These are phyloP conservation scores for Mythimna vitellina DNA, from an alignment of 2,888 invertebrate species.

Conservation along the genomic window DNA sequence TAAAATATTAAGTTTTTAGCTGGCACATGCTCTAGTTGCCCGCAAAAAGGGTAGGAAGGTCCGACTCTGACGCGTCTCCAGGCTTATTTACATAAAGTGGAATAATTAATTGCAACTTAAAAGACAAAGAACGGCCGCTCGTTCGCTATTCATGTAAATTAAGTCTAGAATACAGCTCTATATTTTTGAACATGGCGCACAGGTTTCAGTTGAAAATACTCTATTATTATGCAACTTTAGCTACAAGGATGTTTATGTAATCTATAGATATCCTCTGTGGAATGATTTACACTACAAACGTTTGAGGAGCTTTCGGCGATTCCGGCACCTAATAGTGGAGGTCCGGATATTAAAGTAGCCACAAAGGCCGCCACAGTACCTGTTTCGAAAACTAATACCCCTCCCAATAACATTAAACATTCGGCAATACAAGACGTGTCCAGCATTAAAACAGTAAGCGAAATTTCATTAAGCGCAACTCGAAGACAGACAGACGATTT, in stretches of 20 bases:
- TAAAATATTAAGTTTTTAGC: conserved; percentile 76
- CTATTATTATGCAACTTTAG: conserved; percentile 50
- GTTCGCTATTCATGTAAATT: conserved; percentile 87
- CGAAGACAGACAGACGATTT: conserved; percentile 79
- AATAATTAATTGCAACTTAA: conserved; percentile 89
- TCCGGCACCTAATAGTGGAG: conserved; percentile 43
- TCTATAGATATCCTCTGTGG: conserved; percentile 38
- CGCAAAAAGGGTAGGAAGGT: conserved; percentile 78
- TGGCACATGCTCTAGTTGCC: conserved; percentile 67
- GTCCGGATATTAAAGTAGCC: conserved; percentile 62
- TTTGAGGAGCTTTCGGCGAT: conserved; percentile 32
- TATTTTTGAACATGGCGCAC: conserved; percentile 71
- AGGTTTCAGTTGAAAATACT: conserved; percentile 58
- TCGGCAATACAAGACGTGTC: conserved; percentile 78
- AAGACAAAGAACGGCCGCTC: conserved; percentile 84
- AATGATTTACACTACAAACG: conserved; percentile 57
- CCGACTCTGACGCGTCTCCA: conserved; percentile 76
- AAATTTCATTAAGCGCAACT: conserved; percentile 81
- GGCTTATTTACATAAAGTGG: conserved; percentile 87
- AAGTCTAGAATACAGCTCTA: conserved; percentile 77
- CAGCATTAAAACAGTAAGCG: conserved; percentile 76
- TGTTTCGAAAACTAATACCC: conserved; percentile 66
- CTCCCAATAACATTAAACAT: conserved; percentile 64
- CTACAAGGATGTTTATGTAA: conserved; percentile 33
- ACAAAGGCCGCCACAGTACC: conserved; percentile 56